Percentiles rank a stretch among this genome's conserved stretches.
Conservation (phyloP, 2,113 vertebrate genomes). For the Parus major region DNA sequence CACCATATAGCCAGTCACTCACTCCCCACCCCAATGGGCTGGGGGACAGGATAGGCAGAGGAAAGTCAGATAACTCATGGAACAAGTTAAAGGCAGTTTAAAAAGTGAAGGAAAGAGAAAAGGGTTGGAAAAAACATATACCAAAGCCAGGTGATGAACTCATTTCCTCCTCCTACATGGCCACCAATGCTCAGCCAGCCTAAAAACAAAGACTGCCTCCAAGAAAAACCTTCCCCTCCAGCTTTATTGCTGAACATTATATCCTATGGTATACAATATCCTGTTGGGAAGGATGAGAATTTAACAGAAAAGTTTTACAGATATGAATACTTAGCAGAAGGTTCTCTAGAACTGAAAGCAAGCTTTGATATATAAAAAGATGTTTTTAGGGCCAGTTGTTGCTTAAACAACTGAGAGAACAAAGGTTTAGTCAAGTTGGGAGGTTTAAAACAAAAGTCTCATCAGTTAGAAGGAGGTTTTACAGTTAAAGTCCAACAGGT, state of each 20-base stretch:
- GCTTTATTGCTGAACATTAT: not conserved
- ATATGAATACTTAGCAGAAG: too few relatives aligned
- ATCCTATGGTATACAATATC: too few relatives aligned
- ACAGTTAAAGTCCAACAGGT: too few relatives aligned
- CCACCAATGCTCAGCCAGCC: not conserved
- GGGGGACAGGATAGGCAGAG: not conserved
- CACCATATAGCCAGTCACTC: not conserved
- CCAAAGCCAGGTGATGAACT: not conserved
- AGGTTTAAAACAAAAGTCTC: too few relatives aligned
- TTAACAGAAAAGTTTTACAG: too few relatives aligned
- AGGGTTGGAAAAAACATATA: fast-evolving
- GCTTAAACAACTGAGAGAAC: too few relatives aligned
- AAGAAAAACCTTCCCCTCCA: fast-evolving
- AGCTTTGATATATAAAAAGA: too few relatives aligned
- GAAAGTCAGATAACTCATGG: not conserved
- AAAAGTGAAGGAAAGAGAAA: not conserved
- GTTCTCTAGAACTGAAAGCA: too few relatives aligned
- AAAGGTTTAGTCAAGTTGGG: too few relatives aligned
- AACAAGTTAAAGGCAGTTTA: not conserved
- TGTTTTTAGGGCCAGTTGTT: too few relatives aligned
- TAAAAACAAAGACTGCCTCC: not conserved
- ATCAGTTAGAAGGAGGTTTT: too few relatives aligned
- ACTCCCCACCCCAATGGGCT: fast-evolving
- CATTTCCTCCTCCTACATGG: not conserved
- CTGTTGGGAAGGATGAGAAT: too few relatives aligned